Percentiles rank a stretch among this genome's conserved stretches.
Conservation (phyloP, 2,888 invertebrate genomes). For the Cantharis rustica region DNA sequence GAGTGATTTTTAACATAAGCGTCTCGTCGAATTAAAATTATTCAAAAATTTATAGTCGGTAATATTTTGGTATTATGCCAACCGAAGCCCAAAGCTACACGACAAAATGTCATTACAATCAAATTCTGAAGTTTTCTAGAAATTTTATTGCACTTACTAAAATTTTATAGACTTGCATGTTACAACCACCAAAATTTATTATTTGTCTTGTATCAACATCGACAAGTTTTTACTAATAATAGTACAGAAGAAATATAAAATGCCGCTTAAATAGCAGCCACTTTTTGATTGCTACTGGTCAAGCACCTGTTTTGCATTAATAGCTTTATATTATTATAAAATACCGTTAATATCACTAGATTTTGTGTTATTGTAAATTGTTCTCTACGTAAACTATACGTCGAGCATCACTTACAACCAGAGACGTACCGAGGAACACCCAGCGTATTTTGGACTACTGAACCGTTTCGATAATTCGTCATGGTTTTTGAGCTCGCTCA, state of each 20-base stretch:
- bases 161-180: neutral
- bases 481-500: too few species aligned
- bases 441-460: neutral
- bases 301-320: neutral
- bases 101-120: neutral
- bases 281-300: constrained; percentile 4
- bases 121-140: neutral
- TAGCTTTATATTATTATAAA: neutral
- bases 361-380: neutral
- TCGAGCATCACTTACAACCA: neutral
- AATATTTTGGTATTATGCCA: neutral
- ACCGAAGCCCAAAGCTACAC: neutral
- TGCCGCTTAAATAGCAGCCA: neutral
- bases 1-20: neutral
- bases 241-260: neutral
- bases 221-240: constrained; percentile 1
- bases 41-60: neutral
- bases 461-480: neutral
- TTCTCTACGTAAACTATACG: neutral
- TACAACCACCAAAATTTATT: neutral
- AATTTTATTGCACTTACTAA: neutral
- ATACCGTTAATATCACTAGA: neutral
- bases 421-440: neutral
- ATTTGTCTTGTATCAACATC: neutral
- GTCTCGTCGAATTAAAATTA: neutral